Base-by-base conservation (phyloP, 2,888 invertebrate genomes). In the Heliconius hortense region DNA sequence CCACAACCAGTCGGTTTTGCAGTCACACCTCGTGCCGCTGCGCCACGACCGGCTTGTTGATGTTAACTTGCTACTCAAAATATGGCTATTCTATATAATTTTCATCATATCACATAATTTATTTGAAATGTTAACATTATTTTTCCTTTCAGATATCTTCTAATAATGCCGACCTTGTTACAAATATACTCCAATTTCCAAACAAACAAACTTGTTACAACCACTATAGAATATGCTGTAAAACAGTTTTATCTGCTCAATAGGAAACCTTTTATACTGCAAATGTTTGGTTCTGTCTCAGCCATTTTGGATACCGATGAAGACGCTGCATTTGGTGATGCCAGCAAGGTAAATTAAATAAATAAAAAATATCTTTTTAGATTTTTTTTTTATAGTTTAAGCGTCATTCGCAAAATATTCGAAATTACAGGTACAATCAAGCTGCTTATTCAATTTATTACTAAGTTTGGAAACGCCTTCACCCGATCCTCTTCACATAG, bases 231-330 rank as follows among this genome's bases (percentile, higher is more conserved):
- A 88, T 99, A 99, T 88, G 98, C 99, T 0, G 99, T 99, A 21
- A 98, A 99, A 86, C 99, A 99, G 87, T 99, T 99, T 91, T 99
- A 99, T 90, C 95, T 99, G 76, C 96, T 99, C 89, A 99, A 99
- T 87, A 95, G 99, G 72, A 99, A 99, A 86, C 99, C 99, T 1
- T 99, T 99, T 85, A 98, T 99, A 82, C 94, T 99, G 72, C 99
- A 99, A 95, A 98, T 99, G 98, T 99, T 99, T 92, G 99, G 99
- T 2, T 98, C 99, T 4, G 98, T 99, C 0, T 99, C 99, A 0
- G 98, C 98, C 2, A 98, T 99, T 86, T 94, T 99, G 82, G 99
- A 99, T 86, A 98, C 98, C 0, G 98, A 98, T 83, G 97, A 97
- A 85, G 96, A 96, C 80, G 96, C 97, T 53, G 96, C 96, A 7